Percentiles rank a stretch among this genome's conserved stretches.
phyloP scores from a whole-genome alignment of 2,888 invertebrate species.

The Cheilosia impressa region DNA sequence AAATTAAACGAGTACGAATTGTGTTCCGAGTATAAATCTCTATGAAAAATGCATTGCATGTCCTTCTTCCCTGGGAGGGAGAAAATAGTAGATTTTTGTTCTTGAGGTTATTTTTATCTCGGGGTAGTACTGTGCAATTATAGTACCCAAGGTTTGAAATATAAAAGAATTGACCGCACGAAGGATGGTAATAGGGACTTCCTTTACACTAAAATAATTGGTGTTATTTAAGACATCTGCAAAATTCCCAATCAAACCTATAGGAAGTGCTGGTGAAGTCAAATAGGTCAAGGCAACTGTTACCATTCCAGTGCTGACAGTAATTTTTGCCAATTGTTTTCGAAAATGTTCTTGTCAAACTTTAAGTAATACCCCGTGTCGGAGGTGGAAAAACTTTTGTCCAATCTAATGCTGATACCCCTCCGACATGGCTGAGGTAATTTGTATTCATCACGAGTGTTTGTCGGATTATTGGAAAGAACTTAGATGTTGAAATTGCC shows the following conservation, averaged over 20 bases:
- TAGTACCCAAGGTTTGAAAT: no score
- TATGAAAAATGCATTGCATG: not conserved
- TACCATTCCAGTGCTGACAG: no score
- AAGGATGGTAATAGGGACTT: no score
- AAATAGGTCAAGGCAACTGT: no score
- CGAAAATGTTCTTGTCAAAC: not conserved
- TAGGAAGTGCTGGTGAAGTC: no score
- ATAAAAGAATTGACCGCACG: no score
- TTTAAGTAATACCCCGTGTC: not conserved
- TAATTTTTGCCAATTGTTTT: not conserved
- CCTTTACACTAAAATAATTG: no score
- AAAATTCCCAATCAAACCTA: no score
- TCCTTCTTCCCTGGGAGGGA: not conserved
- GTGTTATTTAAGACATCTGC: no score
- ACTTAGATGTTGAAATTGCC: constrained; percentile 25
- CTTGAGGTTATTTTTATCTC: not conserved
- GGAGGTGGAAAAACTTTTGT: not conserved
- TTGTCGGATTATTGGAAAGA: constrained; percentile 39
- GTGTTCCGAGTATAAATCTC: not conserved
- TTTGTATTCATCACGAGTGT: constrained; percentile 37
- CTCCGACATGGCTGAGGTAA: constrained; percentile 4
- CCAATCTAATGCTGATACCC: not conserved
- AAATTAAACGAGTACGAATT: not conserved
- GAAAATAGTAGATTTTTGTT: not conserved
- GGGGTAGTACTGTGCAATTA: not conserved